These are phyloP conservation scores for Halictus ligatus DNA, from an alignment of 2,888 invertebrate genomes.

Conservation along the genomic window DNA sequence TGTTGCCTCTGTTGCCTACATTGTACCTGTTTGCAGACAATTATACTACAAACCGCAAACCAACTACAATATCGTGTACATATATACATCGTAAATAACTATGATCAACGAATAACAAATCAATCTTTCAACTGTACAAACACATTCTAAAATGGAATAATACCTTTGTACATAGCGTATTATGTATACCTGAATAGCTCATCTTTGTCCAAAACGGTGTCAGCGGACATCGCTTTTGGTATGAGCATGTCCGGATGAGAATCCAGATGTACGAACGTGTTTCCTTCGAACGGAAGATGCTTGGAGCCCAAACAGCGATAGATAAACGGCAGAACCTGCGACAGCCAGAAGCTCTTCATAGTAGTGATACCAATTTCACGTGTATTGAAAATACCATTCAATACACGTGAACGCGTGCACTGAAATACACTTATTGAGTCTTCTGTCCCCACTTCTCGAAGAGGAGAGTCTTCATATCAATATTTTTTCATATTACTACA, in stretches of 20 bases:
- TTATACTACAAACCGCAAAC: not conserved
- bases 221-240: constrained; percentile 91
- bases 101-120: too few species aligned
- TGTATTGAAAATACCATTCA: too few species aligned
- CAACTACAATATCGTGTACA: not conserved
- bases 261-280: constrained; percentile 93
- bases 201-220: constrained; percentile 90
- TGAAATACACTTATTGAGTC: too few species aligned
- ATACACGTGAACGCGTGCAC: too few species aligned
- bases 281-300: constrained; percentile 91
- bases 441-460: too few species aligned
- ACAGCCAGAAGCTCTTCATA: not conserved
- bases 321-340: constrained; percentile 88
- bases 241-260: constrained; percentile 97
- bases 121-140: not conserved
- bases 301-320: constrained; percentile 92
- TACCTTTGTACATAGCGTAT: not conserved
- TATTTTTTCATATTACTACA: too few species aligned
- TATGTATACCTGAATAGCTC: constrained; percentile 86
- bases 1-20: too few species aligned
- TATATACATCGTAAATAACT: not conserved
- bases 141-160: not conserved
- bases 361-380: too few species aligned
- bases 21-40: too few species aligned
- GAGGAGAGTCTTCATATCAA: too few species aligned